Conservation (phyloP, 2,113 vertebrate genomes). For the Laticauda laticaudata region DNA sequence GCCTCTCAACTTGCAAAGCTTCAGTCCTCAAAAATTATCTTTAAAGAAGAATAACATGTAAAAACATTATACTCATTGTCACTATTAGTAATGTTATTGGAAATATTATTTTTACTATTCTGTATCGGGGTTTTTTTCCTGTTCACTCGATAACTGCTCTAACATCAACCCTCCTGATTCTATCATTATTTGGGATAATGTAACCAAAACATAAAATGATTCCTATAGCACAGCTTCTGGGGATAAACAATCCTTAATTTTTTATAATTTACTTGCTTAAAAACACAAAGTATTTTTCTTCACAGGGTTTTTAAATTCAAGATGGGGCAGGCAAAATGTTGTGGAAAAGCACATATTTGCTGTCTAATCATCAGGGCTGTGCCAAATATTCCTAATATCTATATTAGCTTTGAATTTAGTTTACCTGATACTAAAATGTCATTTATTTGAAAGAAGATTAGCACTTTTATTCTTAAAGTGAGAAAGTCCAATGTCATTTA, state of each 20-base stretch:
- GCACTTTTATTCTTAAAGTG: background rate
- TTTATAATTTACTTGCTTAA: slow-evolving; percentile 5
- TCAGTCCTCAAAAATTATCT: slow-evolving; percentile 65
- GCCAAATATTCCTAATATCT: background rate
- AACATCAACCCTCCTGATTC: slow-evolving; percentile 57
- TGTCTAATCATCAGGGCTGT: background rate
- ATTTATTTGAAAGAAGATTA: background rate
- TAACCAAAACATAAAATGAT: slow-evolving; percentile 70
- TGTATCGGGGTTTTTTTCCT: slow-evolving; percentile 59
- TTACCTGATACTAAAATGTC: background rate
- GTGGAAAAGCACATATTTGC: background rate
- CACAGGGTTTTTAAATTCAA: background rate
- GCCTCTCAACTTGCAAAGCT: slow-evolving; percentile 65
- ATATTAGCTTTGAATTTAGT: background rate
- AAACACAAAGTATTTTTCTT: background rate
- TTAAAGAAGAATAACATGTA: slow-evolving; percentile 64
- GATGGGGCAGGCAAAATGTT: background rate
- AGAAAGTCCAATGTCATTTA: background rate
- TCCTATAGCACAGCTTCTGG: slow-evolving; percentile 62
- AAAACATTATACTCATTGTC: background rate
- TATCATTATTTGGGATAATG: slow-evolving; percentile 62
- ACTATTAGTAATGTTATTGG: background rate
- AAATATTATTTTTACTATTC: slow-evolving; percentile 27
- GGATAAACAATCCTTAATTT: slow-evolving; percentile 55
- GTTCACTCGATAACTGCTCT: slow-evolving; percentile 63